Evolutionary conservation across 2,797 vertebrate genomes (phyloP).

Genomic region (Gallinago stenura): DNA sequence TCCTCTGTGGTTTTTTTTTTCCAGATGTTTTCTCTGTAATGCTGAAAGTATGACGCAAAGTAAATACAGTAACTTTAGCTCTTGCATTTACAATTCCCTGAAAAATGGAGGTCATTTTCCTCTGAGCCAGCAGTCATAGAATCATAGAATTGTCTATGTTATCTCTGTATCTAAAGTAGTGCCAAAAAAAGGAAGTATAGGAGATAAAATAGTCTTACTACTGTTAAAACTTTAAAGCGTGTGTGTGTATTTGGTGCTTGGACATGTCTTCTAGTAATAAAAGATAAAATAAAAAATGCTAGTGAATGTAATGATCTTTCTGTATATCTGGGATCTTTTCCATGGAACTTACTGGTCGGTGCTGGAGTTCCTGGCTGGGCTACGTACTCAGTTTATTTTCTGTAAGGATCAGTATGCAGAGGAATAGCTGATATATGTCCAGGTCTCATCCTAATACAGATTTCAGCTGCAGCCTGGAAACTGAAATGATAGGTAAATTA

Average conservation of each 20-base stretch:
- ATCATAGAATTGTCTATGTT: too few species aligned
- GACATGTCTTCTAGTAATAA: background rate
- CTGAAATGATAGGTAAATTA: background rate
- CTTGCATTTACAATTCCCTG: background rate
- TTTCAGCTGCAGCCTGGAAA: background rate
- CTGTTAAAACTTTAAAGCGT: background rate
- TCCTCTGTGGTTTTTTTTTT: background rate
- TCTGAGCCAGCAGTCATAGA: background rate
- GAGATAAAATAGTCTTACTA: background rate
- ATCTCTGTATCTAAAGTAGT: background rate
- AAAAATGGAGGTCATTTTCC: background rate
- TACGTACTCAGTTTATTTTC: background rate
- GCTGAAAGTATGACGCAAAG: background rate
- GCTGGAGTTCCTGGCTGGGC: background rate
- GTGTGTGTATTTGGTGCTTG: background rate
- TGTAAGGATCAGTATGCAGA: background rate
- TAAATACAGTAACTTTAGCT: constrained; percentile 9
- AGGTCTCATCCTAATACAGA: background rate
- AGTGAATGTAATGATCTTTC: background rate
- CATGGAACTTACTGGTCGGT: background rate
- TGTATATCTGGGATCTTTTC: background rate
- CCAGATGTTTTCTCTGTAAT: background rate
- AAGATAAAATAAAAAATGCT: background rate
- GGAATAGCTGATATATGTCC: background rate
- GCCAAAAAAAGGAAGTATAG: background rate